These are phyloP conservation scores for Diadophis punctatus DNA, from an alignment of 2,113 vertebrate species.

Conservation along the genomic window DNA sequence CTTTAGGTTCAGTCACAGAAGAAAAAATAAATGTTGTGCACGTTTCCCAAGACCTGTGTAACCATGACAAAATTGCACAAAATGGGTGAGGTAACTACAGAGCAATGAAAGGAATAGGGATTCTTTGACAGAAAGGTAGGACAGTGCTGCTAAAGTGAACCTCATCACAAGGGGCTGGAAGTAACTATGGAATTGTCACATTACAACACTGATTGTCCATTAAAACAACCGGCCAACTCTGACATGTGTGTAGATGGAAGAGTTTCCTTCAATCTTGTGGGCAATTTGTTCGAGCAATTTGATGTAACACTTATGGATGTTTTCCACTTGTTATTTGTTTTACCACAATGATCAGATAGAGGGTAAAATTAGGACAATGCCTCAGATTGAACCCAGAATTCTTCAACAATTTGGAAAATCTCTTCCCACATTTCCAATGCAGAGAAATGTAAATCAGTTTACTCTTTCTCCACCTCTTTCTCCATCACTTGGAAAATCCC, in stretches of 20 bases:
- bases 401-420: not conserved
- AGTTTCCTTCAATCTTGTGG: not conserved
- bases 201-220: not conserved
- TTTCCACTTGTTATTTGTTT: conserved; percentile 8
- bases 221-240: not conserved
- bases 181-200: not conserved
- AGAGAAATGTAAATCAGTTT: not conserved
- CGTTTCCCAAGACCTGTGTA: not conserved
- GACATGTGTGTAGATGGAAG: not conserved
- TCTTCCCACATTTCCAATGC: not conserved
- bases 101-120: not conserved
- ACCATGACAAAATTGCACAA: not conserved
- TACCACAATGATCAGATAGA: not conserved
- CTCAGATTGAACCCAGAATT: not conserved
- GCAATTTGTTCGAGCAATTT: not conserved
- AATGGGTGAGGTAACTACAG: not conserved
- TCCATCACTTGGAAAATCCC: not conserved
- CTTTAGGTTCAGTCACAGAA: not conserved
- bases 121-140: not conserved
- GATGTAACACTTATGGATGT: not conserved
- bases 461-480: not conserved
- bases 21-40: not conserved
- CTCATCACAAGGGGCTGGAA: not conserved
- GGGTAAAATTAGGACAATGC: not conserved
- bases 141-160: not conserved